These are phyloP conservation scores for Atta texana DNA, from an alignment of 1,140 invertebrate species.

Conservation along the genomic window DNA sequence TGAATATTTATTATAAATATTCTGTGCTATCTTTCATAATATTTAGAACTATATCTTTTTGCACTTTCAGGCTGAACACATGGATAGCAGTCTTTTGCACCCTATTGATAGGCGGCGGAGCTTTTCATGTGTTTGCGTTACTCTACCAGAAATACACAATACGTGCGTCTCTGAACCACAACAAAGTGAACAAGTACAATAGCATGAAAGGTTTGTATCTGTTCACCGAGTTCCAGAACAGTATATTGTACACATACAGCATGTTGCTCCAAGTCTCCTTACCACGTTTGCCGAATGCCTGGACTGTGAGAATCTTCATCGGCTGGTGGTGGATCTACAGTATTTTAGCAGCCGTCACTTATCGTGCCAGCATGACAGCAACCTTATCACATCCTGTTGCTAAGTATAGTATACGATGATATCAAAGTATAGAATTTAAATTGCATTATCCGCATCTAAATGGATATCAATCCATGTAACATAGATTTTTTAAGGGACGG, in stretches of 20 bases:
- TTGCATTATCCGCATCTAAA: too few relatives aligned
- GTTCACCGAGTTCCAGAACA: conserved; percentile 90
- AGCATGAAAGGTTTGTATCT: conserved; percentile 87
- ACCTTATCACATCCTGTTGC: conserved; percentile 92
- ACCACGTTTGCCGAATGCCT: conserved; percentile 90
- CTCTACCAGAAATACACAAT: conserved; percentile 82
- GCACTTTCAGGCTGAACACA: conserved; percentile 86
- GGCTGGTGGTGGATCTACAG: conserved; percentile 95
- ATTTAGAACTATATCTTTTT: conserved; percentile 69
- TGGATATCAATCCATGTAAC: too few relatives aligned
- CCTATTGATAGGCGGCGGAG: conserved; percentile 87
- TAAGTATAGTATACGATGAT: conserved; percentile 83
- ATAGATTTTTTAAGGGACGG: too few relatives aligned
- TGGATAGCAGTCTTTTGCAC: conserved; percentile 89
- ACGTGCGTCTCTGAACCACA: conserved; percentile 76
- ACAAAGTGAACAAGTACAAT: conserved; percentile 50
- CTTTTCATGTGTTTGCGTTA: conserved; percentile 87
- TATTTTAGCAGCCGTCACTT: conserved; percentile 91
- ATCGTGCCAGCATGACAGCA: conserved; percentile 93
- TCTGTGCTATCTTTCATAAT: too few relatives aligned
- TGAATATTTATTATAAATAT: too few relatives aligned
- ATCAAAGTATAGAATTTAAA: not conserved
- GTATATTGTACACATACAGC: conserved; percentile 92
- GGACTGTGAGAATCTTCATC: conserved; percentile 92
- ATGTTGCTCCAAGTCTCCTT: conserved; percentile 92